These are phyloP conservation scores for Dendronephthya gigantea DNA, from an alignment of 64 coral and sea anemone species.

Conservation along the genomic window DNA sequence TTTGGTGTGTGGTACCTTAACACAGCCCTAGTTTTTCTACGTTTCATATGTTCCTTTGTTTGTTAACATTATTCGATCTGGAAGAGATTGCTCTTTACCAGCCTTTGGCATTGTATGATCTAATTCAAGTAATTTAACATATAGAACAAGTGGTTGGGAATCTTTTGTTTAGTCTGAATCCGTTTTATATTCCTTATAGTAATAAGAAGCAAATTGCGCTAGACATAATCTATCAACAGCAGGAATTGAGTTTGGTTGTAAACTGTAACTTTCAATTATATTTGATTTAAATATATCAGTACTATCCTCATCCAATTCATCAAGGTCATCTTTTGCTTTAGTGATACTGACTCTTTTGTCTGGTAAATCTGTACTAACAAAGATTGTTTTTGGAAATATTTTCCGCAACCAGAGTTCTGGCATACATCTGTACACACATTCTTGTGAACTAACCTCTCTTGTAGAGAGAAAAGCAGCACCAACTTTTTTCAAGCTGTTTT, in stretches of 20 bases:
- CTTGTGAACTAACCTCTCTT: too few species aligned
- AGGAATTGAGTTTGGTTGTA: slow-evolving; percentile 12
- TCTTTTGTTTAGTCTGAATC: slow-evolving; percentile 18
- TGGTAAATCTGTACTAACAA: too few species aligned
- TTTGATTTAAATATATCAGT: too few species aligned
- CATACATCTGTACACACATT: too few species aligned
- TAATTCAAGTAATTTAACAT: not conserved
- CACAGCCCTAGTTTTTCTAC: slow-evolving; percentile 6
- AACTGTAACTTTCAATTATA: not conserved
- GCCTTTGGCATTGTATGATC: not conserved
- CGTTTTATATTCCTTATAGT: slow-evolving; percentile 34
- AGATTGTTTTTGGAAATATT: too few species aligned
- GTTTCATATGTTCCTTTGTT: slow-evolving; percentile 21
- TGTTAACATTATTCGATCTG: slow-evolving; percentile 5
- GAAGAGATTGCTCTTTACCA: not conserved
- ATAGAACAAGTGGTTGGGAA: slow-evolving; percentile 5
- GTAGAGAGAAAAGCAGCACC: slow-evolving; percentile 20
- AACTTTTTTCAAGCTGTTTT: not conserved
- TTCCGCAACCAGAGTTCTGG: too few species aligned
- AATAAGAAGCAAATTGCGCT: too few species aligned
- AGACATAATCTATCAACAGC: too few species aligned
- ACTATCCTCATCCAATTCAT: too few species aligned
- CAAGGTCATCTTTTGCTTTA: too few species aligned
- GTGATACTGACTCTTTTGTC: too few species aligned
- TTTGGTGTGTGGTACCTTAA: not conserved